Conservation (phyloP, 2,888 invertebrate genomes). For the Amphiduros pacificus region DNA sequence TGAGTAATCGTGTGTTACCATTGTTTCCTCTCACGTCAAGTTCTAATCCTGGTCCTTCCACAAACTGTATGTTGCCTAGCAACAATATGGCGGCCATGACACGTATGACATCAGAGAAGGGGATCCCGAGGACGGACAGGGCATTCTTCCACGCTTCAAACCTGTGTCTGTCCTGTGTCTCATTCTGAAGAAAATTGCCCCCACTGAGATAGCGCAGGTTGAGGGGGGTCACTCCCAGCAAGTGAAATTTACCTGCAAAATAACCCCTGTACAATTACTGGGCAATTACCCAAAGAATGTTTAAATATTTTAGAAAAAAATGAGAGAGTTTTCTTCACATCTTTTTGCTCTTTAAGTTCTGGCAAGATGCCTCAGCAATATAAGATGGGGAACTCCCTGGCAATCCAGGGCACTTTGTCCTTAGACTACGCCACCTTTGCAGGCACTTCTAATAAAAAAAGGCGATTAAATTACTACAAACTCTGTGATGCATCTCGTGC, state of each 20-base stretch:
- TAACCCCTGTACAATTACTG: too few species aligned
- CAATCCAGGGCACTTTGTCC: too few species aligned
- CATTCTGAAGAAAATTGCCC: slow-evolving; percentile 66
- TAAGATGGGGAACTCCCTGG: too few species aligned
- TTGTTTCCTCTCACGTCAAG: slow-evolving; percentile 68
- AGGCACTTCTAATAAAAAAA: too few species aligned
- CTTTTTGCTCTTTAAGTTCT: too few species aligned
- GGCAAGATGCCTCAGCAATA: too few species aligned
- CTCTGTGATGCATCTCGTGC: too few species aligned
- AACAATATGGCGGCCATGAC: slow-evolving; percentile 87
- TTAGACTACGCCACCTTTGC: too few species aligned
- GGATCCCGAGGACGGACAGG: slow-evolving; percentile 78
- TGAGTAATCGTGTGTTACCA: slow-evolving; percentile 35
- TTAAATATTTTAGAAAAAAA: too few species aligned
- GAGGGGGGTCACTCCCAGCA: slow-evolving; percentile 81
- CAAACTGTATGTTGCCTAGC: slow-evolving; percentile 88
- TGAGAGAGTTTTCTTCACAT: too few species aligned
- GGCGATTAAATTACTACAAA: too few species aligned
- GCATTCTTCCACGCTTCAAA: slow-evolving; percentile 84
- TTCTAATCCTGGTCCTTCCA: slow-evolving; percentile 68
- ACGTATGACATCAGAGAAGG: slow-evolving; percentile 89
- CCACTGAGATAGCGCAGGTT: slow-evolving; percentile 80
- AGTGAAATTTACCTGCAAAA: slow-evolving; percentile 79
- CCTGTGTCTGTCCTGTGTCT: slow-evolving; percentile 67
- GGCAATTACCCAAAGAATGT: too few species aligned